Evolutionary conservation across 2,888 invertebrate species (phyloP), one percentile per base, ranked within the genome.

Genomic region (Drosophila merina): DNA sequence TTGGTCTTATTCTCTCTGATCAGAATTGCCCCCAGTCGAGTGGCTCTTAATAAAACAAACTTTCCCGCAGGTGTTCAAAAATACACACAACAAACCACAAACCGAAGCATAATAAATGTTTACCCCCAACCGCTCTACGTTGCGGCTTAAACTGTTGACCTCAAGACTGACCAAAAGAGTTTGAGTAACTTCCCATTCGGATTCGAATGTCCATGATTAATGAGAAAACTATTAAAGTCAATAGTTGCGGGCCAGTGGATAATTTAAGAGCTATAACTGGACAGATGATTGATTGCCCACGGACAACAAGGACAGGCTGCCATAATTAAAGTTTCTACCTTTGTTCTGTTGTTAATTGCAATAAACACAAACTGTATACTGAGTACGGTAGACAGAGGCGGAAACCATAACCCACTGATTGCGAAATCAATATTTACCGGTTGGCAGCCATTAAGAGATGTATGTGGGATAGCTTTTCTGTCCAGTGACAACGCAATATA

Each of bases 381-480:
- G 49, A 4, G 31, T 9, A 10, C 31, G 4, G n/a, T 36, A 36
- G 36, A 42, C 6, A 36, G 9, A 45, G 51, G 38, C 5, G 14
- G 51, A 26, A 45, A 38, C 48, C 33, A 68, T 57, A 55, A 69
- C 66, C 73, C 79, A 73, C 68, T 83, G 72, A 79, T 77, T 80
- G 73, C 68, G 74, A 79, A 81, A 85, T 86, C 80, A 84, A 86
- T 86, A 86, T 83, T 77, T 77, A 70, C 74, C 62, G 79, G 76
- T 69, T 25, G 25, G 25, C 25, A 8, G 44, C 20, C 40, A 42
- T 42, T 42, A 42, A 44, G 25, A 10, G 25, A 36, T 51, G 54
- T 57, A 57, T 49, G 33, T 42, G n/a, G 48, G 48, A 33, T 50
- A 67, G 55, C 52, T 9, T 38, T 25, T 14, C 10, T 10, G 33